Evolutionary conservation across 2,113 vertebrate genomes (phyloP), one percentile per base, ranked within the genome.

Genomic region (Propithecus coquereli): DNA sequence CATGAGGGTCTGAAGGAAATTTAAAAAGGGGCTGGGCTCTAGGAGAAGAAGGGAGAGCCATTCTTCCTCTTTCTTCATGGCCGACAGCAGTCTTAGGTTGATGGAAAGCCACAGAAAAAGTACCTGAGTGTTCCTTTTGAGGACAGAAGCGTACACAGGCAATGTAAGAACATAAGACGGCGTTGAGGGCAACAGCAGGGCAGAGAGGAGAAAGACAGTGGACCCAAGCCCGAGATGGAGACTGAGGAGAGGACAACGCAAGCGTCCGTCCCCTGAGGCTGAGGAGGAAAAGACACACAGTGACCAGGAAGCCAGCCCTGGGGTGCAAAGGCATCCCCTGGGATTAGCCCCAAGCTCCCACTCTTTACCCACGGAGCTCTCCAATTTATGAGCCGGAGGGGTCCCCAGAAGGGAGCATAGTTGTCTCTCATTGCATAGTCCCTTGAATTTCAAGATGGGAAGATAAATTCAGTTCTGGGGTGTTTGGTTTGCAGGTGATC

Each of bases 281-380:
- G n/a, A 14, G 23, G 37, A 70, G 23, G 83, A 70, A 65, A 59
- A 59, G 23, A 50, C n/a, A 93, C 43, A 6, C 13, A 37, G 40
- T 16, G 20, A 7, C 18, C 3, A 16, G 50, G 74, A 68, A 59
- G 85, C 70, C 70, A 43, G 63, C 50, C 57, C 50, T 43, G 65
- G 32, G 32, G 10, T 27, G 1, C 1, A 13, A 13, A 20, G 0
- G 0, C 47, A 22, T n/a, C 27, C 23, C 47, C 4, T 65, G 70
- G 22, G 27, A 5, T 70, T 71, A 50, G 54, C 77, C 18, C 14
- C 7, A 32, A 32, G 54, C 12, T 32, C 43, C 4, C 12, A 2
- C 7, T 79, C 34, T 40, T 66, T 13, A 32, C 23, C 11, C 52
- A 6, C 0, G 17, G 61, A 57, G 23, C 50, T 34, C 22, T 17